Base-by-base conservation (phyloP, 1,140 invertebrate genomes). In the Armadillidium nasatum region DNA sequence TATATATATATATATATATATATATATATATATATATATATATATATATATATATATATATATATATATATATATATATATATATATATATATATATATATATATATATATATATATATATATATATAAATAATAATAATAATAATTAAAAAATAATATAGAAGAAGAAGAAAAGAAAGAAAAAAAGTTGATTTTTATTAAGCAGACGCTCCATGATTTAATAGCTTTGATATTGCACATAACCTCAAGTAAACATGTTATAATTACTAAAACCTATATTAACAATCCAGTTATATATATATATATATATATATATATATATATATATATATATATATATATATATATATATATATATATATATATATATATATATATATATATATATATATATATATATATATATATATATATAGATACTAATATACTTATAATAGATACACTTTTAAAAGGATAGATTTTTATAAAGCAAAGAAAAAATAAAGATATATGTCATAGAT, bases 281-380 rank as follows among this genome's bases (percentile, higher is more conserved):
- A 33, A 33, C 33, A 33, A 33, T 33, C 1, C 33, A n/a, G 54
- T n/a, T 60, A 21, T 60, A 21, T 60, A 21, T 60, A 60, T 60
- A 21, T 60, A 60, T 60, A 21, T 60, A 21, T 21, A 21, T 60
- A 60, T 60, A 21, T 60, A 60, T 60, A 60, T 60, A 60, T 60
- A 21, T 21, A 60, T 60, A 21, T 21, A 60, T 71, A 23, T 44
- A 22, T 71, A 23, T 71, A 71, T 71, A 23, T 71, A 71, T 71
- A 23, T 71, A 71, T 71, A 23, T 71, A 71, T 71, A 23, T 71
- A 71, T 71, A 23, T 71, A 71, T 71, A 23, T 71, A 71, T 71
- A 23, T 71, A 71, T 71, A 23, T 71, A 19, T 71, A 23, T n/a
- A 71, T 33, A 22, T 19, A 33, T 19, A 33, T 33, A 33, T 33